phyloP scores from a whole-genome alignment of 2,113 vertebrate species.

The rabbit (Oryctolagus cuniculus) region mOryCun1.1 NC_091453.1:108718501-108719000 shows the following conservation, averaged over 20 bases:
- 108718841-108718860: neutral
- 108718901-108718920: neutral
- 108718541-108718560: constrained; percentile 52
- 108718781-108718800: constrained; percentile 22
- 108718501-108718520: constrained; percentile 28
- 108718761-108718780: constrained; percentile 39
- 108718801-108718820: neutral
- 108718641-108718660: neutral
- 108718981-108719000: constrained; percentile 44
- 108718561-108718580: neutral
- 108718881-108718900: constrained; percentile 6
- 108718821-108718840: constrained; percentile 35
- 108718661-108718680: constrained; percentile 3
- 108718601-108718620: neutral
- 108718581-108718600: constrained; percentile 44
- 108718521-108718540: neutral
- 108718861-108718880: constrained; percentile 9
- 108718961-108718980: constrained; percentile 50
- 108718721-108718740: neutral
- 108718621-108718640: neutral
- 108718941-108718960: constrained; percentile 1
- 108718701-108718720: neutral
- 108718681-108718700: neutral
- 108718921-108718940: neutral
- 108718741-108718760: constrained; percentile 44